These are phyloP conservation scores for Hipposideros larvatus DNA, from an alignment of 2,797 vertebrate species.

Conservation along the genomic window DNA sequence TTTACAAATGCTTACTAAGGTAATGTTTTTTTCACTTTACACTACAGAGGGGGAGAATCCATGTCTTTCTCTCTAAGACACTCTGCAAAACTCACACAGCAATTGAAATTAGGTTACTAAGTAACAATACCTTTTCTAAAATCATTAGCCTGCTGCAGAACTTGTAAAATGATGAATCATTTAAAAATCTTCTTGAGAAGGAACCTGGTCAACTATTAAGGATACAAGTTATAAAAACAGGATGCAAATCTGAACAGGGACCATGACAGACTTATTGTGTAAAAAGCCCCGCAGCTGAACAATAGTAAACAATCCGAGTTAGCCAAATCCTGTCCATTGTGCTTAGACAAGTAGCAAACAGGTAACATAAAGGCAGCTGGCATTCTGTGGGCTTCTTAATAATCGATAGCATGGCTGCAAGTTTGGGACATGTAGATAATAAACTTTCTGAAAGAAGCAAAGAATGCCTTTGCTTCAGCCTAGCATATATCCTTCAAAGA, in stretches of 20 bases:
- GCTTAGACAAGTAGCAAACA: neutral
- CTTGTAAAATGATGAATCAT: constrained; percentile 49
- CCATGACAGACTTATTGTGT: neutral
- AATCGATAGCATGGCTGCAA: neutral
- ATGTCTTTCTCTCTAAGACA: neutral
- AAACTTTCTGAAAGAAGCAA: constrained; percentile 15
- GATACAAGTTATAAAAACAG: constrained; percentile 53
- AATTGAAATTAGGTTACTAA: constrained; percentile 50
- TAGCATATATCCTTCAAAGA: neutral
- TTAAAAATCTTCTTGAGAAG: constrained; percentile 49
- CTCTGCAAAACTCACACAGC: neutral
- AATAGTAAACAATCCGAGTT: constrained; percentile 16
- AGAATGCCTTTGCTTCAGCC: neutral
- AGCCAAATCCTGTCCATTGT: constrained; percentile 19
- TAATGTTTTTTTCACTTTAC: neutral
- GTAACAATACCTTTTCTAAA: constrained; percentile 22
- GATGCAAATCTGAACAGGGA: constrained; percentile 28
- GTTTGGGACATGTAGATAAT: neutral
- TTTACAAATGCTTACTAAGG: neutral
- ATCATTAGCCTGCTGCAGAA: neutral
- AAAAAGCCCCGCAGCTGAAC: neutral
- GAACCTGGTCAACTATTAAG: constrained; percentile 20
- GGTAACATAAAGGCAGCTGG: neutral
- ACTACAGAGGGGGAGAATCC: neutral
- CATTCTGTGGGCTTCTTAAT: neutral